Base-by-base conservation (phyloP, 2,797 vertebrate species). In the Chaenodraco wilsoni region DNA sequence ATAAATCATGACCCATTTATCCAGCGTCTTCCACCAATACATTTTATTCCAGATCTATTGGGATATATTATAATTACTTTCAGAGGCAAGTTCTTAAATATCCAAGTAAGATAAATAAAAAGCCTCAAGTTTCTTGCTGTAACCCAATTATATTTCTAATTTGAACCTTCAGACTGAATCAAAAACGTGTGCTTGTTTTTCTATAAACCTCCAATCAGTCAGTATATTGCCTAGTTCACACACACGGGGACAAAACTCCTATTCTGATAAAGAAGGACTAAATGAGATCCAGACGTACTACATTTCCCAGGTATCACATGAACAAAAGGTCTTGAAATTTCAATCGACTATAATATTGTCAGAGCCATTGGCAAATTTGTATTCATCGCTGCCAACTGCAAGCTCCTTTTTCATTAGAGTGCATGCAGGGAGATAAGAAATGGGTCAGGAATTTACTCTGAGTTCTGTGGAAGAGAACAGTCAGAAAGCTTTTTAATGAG, bases 391-490 rank as follows among this genome's bases (percentile, higher is more conserved):
- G 45, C 59, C 54, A 46, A 76, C 31, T 43, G 54, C 33, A 49
- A 55, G 56, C 50, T 4, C 5, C 67, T 83, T 72, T 83, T 69
- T 65, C 79, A 84, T 85, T 75, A 72, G 62, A 65, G 71, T 52
- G 33, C 61, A 65, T 40, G 64, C 67, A 43, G 19, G 17, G 58
- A 85, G 82, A 86, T 82, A 88, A 82, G 57, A 69, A 83, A 58
- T 51, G 69, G 71, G 80, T 84, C 52, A 67, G 37, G 64, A 52
- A 23, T 19, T 63, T 48, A 40, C 13, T 64, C 6, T 13, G 33
- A 61, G 55, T 62, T 78, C 52, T 51, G 43, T 58, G 31, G 50
- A 44, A 41, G 44, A 74, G 21, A 71, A 49, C 56, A 65, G 60
- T 45, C 43, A n/a, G 56, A 49, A 65, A 69, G 74, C 19, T 66